phyloP scores from a whole-genome alignment of 2,797 vertebrate genomes.

The Platyrinchus mystaceus region DNA sequence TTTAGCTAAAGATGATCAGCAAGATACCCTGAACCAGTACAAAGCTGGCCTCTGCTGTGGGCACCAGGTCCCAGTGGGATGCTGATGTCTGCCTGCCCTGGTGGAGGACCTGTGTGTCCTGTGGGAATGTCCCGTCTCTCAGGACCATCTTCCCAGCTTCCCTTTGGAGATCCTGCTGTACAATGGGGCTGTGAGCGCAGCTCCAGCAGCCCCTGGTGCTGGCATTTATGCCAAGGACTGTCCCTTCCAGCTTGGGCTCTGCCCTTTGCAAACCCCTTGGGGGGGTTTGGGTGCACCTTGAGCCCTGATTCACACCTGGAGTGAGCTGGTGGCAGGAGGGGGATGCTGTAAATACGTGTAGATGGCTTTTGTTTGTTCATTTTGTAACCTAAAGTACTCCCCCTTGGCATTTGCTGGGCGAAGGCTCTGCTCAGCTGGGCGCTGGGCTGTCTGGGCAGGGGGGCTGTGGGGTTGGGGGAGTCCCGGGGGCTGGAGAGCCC shows the following conservation, averaged over 20 bases:
- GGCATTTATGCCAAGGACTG: not conserved
- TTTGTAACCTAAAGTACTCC: not conserved
- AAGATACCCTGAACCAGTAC: not conserved
- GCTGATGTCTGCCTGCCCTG: not conserved
- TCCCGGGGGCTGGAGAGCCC: not conserved
- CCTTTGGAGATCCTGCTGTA: not conserved
- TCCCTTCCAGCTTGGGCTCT: not conserved
- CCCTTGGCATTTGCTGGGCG: not conserved
- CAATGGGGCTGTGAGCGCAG: not conserved
- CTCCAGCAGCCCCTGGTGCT: not conserved
- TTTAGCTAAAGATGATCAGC: not conserved
- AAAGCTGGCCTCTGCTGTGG: not conserved
- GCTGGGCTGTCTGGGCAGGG: not conserved
- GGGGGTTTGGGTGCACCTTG: accelerated
- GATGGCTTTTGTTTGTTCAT: constrained; percentile 25
- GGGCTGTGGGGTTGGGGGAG: not conserved
- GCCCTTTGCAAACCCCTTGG: not conserved
- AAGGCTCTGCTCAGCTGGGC: not conserved
- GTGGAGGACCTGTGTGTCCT: not conserved
- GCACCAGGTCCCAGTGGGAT: accelerated
- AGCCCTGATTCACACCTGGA: accelerated
- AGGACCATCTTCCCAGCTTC: not conserved
- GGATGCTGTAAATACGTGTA: constrained; percentile 9
- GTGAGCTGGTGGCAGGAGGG: accelerated
- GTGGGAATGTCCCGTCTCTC: not conserved